Conservation (phyloP, 1,140 invertebrate species). For the Bradynema listronoti region DNA sequence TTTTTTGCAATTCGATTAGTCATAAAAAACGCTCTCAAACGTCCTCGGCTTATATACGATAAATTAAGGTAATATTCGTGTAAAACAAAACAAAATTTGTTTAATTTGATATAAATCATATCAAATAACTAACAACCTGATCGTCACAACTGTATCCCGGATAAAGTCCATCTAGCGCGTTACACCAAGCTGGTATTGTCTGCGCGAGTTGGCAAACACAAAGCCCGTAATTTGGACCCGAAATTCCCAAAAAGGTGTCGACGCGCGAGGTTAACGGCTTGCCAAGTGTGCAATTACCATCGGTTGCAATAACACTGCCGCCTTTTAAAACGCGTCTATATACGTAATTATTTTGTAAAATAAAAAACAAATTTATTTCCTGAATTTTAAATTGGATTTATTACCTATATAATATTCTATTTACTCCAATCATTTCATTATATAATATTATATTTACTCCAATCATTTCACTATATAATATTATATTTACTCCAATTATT, state of each 20-base stretch:
- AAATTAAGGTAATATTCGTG: too few species aligned
- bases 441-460: too few species aligned
- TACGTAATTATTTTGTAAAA: too few species aligned
- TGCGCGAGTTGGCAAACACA: slow-evolving; percentile 57
- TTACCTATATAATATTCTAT: not conserved
- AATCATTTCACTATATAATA: too few species aligned
- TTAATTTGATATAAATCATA: slow-evolving; percentile 5
- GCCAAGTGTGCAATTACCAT: slow-evolving; percentile 55
- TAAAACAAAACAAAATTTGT: not conserved
- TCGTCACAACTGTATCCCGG: slow-evolving; percentile 57
- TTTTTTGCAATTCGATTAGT: too few species aligned
- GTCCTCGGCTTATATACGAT: too few species aligned
- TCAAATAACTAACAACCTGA: slow-evolving; percentile 45
- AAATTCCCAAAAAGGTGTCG: slow-evolving; percentile 55
- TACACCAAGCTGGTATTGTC: slow-evolving; percentile 57
- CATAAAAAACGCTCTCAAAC: too few species aligned
- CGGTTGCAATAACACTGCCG: slow-evolving; percentile 53
- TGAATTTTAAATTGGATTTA: not conserved
- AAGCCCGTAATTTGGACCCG: slow-evolving; percentile 55
- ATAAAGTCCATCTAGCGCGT: slow-evolving; percentile 56
- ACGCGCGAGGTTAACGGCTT: slow-evolving; percentile 40
- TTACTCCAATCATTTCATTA: too few species aligned
- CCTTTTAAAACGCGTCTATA: slow-evolving; percentile 57
- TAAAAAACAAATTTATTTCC: slow-evolving; percentile 9
- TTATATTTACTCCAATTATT: too few species aligned